phyloP scores from a whole-genome alignment of 2,113 vertebrate species.

The Trematomus loennbergii region DNA sequence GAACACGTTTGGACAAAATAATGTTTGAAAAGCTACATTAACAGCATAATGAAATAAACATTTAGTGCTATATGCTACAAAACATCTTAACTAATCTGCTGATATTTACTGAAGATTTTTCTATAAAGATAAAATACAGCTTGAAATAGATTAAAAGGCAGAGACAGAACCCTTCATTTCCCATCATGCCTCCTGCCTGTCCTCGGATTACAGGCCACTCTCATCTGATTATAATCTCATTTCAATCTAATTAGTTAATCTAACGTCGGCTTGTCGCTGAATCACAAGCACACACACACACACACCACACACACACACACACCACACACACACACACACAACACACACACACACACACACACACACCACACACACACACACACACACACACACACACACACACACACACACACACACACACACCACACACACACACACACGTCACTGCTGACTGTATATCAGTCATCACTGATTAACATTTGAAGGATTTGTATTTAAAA shows the following conservation, averaged over 20 bases:
- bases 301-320: conserved; percentile 9
- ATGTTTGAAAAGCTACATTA: neutral
- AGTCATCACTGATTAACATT: neutral
- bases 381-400: conserved; percentile 2
- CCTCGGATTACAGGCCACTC: conserved; percentile 9
- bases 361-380: conserved; percentile 7
- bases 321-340: conserved; percentile 9
- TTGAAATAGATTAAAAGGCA: neutral
- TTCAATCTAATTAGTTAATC: conserved; percentile 49
- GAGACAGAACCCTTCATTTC: neutral
- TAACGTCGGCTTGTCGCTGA: conserved; percentile 23
- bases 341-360: conserved; percentile 18
- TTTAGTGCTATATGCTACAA: neutral
- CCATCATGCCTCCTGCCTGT: conserved; percentile 28
- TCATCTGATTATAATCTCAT: conserved; percentile 58
- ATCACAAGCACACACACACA: conserved; percentile 23
- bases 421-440: too few species aligned
- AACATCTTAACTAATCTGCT: neutral
- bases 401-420: conserved; percentile 1
- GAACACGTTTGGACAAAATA: neutral
- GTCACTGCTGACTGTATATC: too few species aligned
- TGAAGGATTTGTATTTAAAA: neutral
- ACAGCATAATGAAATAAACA: too few species aligned
- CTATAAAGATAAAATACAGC: neutral
- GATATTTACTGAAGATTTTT: neutral